Conservation (phyloP, 2,113 vertebrate genomes). For the Pygoscelis antarcticus region DNA sequence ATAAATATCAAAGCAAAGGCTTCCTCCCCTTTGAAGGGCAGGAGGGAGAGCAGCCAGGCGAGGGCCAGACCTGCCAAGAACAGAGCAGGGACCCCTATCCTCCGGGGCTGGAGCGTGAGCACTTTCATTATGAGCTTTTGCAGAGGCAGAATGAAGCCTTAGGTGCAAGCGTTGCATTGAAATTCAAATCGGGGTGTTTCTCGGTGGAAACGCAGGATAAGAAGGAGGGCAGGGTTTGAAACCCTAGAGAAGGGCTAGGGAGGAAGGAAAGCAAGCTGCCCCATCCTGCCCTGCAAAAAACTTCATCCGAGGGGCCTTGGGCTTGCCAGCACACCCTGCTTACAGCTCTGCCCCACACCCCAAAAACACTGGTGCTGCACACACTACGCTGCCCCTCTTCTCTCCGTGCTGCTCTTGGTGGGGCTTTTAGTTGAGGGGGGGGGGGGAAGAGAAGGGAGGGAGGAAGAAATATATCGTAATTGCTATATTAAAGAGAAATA, state of each 20-base stretch:
- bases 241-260: neutral
- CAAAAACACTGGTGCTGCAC: fast-evolving
- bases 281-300: neutral
- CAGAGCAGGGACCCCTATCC: fast-evolving
- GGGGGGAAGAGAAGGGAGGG: neutral
- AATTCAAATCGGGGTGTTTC: neutral
- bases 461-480: slow-evolving; percentile 23
- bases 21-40: neutral
- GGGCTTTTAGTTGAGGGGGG: neutral
- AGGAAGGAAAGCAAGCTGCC: neutral
- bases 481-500: slow-evolving; percentile 66
- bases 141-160: slow-evolving; percentile 8
- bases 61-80: neutral
- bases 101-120: neutral
- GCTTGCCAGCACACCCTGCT: neutral
- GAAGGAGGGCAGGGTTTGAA: neutral
- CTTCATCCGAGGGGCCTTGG: neutral
- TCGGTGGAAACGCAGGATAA: neutral
- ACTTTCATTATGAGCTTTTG: neutral
- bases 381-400: fast-evolving
- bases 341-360: neutral
- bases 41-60: neutral
- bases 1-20: neutral
- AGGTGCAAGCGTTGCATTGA: neutral
- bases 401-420: neutral